Evolutionary conservation across 1,140 invertebrate species (phyloP), one percentile per base, ranked within the genome.

Genomic region (Eumaeus atala): DNA sequence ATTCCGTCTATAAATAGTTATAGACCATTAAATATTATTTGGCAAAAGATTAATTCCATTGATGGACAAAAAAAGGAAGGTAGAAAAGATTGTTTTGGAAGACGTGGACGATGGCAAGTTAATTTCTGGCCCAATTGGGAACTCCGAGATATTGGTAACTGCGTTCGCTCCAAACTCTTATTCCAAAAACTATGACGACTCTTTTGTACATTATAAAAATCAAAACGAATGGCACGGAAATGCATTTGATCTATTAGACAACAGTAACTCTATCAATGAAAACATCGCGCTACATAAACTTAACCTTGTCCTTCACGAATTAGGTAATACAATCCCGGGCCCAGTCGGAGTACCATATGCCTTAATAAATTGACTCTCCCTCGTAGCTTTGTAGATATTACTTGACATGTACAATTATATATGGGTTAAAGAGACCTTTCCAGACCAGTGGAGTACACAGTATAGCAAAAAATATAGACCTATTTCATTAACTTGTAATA

Each of bases 401-500:
- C 36, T 37, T 3, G 36, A 37, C n/a, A 37, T 37, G 9, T 37
- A 37, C n/a, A 37, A 37, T 9, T 37, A 37, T 37, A 37, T 37
- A 11, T 37, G 36, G 36, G n/a, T 37, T 9, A 37, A 37, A 3
- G 9, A 37, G 1, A n/a, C n/a, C n/a, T 37, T 37, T 9, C 36
- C 36, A 1, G 36, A n/a, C n/a, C n/a, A 11, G 8, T 37, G 36
- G 36, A 9, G 36, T 11, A n/a, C 9, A n/a, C 17, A 64, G 36
- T 52, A 14, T 48, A 36, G 12, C 42, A 51, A 37, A 49, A 1
- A 67, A 54, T 33, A 64, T 61, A 67, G 61, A 51, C 61, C 61
- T 18, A 67, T 64, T 56, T 56, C 61, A 9, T 14, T 61, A 40
- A 67, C 61, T 51, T 61, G 56, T 17, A 67, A 67, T 52, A 21